Conservation (phyloP, 2,797 vertebrate genomes). For the Hapalemur alaotrensis region DNA sequence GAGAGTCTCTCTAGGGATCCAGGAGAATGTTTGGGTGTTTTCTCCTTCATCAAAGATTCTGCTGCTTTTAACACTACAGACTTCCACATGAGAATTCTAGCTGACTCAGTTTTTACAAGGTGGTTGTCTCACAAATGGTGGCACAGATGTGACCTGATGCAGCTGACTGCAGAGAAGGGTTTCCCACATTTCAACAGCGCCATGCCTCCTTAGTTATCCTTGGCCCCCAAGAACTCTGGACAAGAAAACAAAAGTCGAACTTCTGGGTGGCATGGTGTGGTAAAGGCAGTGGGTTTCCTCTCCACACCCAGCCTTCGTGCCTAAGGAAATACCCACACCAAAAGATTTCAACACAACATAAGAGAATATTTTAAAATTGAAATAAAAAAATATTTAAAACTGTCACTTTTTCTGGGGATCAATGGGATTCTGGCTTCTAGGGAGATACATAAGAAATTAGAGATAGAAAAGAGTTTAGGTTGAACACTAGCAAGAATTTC, state of each 20-base stretch:
- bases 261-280: background rate
- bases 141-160: background rate
- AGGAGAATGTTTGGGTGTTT: background rate
- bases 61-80: background rate
- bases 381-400: background rate
- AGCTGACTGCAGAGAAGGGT: background rate
- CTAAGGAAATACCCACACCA: background rate
- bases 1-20: background rate
- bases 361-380: background rate
- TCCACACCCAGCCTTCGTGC: background rate
- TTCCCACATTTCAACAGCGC: background rate
- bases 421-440: background rate
- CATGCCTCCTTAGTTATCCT: background rate
- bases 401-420: background rate
- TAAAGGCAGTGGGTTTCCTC: background rate
- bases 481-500: background rate
- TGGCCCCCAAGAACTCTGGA: background rate
- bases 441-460: background rate
- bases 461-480: background rate
- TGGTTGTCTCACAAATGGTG: background rate
- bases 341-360: background rate
- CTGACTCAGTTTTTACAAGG: background rate
- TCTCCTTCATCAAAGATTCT: background rate
- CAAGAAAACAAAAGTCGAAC: background rate
- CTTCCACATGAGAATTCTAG: background rate